Evolutionary conservation across 2,797 vertebrate genomes (phyloP), one percentile per base, ranked within the genome.

Genomic region (Anguilla obscura): DNA sequence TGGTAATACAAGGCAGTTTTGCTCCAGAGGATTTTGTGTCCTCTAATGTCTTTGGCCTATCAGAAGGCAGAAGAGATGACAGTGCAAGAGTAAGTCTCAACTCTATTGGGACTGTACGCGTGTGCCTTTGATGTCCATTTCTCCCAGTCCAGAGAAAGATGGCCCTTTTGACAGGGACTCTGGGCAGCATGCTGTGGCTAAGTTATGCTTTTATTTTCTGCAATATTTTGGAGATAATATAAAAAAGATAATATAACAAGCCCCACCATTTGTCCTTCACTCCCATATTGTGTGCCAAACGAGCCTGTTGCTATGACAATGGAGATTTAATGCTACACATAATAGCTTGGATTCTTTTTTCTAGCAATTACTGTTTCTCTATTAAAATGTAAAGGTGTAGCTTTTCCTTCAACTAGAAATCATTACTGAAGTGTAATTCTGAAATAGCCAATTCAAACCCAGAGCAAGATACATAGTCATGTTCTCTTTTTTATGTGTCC

Each of bases 31-130:
- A 79, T 79, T 40, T 45, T 18, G 5, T 82, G 79, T 82, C 79
- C 45, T 82, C 79, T 24, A 18, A 82, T 82, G 40, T 82, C 79
- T 50, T n/a, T 50, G 79, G 40, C 79, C 79, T 24, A 82, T 48
- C 40, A 50, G 45, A 48, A n/a, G 45, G 21, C 6, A 48, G 21
- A 48, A 50, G 10, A 24, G 33, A 48, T 82, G 79, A 50, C 40
- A 50, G 79, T 8, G 79, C 5, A n/a, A 50, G 45, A 18, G 8
- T 82, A n/a, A 50, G 79, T 24, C 24, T 82, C 45, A 50, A 45
- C 45, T 50, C 79, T 45, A 24, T n/a, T 50, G 40, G 79, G 45
- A 82, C 33, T 24, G 6, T 18, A 21, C 18, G 36, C 36, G 1
- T 5, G 33, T 40, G 9, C 33, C 27, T 76, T 79, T 33, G 30